Evolutionary conservation across 2,113 vertebrate species (phyloP).

Genomic region (Narcine bancroftii): DNA sequence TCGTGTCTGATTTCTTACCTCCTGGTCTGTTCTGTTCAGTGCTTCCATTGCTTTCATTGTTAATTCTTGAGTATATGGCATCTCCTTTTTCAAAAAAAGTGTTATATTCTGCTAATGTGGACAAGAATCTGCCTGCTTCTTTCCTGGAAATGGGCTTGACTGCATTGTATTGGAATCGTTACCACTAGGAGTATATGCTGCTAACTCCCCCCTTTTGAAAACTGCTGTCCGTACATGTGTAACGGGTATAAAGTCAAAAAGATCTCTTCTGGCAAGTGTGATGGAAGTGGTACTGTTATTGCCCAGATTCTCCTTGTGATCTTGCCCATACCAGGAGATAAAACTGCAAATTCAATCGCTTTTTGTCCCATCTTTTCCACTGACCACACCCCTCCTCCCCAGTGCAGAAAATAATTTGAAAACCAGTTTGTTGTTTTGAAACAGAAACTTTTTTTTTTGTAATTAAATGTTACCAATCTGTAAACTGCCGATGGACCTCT

Average conservation of each 20-base stretch:
- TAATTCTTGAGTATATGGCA: neutral
- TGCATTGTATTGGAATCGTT: neutral
- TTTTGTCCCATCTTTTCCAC: neutral
- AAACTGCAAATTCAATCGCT: neutral
- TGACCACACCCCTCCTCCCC: neutral
- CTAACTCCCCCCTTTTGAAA: neutral
- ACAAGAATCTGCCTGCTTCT: neutral
- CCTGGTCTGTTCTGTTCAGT: neutral
- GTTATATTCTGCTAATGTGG: slow-evolving; percentile 13
- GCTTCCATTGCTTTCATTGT: neutral
- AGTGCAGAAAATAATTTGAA: slow-evolving; percentile 10
- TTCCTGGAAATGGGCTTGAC: neutral
- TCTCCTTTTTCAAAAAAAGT: neutral
- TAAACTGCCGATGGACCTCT: slow-evolving; percentile 33
- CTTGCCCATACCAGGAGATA: neutral
- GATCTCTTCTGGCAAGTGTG: neutral
- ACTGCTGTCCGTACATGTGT: neutral
- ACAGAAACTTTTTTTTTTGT: slow-evolving; percentile 23
- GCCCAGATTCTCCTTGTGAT: neutral
- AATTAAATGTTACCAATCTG: slow-evolving; percentile 27
- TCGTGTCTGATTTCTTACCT: too few species aligned
- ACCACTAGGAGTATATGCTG: neutral
- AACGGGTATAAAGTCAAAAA: neutral
- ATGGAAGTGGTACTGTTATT: neutral
- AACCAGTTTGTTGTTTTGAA: slow-evolving; percentile 4